Evolutionary conservation across 2,113 vertebrate species (phyloP), one percentile per base, ranked within the genome.

Genomic region (Semnornis frantzii): DNA sequence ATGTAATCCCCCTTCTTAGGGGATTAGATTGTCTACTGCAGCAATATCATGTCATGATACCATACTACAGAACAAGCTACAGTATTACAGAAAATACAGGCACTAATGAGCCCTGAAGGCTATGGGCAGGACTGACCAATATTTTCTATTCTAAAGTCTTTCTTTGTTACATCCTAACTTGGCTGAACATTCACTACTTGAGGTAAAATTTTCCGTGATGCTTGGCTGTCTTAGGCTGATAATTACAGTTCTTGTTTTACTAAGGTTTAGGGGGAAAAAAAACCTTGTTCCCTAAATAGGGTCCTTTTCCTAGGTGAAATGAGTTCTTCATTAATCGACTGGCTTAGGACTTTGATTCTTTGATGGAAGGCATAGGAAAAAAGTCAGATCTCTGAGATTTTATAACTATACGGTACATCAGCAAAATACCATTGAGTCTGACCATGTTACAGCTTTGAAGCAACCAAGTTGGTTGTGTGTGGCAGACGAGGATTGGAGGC

Each of bases 171-270:
- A 74, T 30, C 69, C 16, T 5, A 37, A 85, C 42, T 75, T 94
- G 87, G 79, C 85, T 83, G 80, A 83, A 88, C 93, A 81, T 73
- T 87, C 72, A 89, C 72, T 48, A 74, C 87, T 92, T 63, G 82
- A 94, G 91, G 87, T 95, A 87, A 90, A 90, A 83, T 86, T 94
- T 95, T 96, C 95, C 87, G 68, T 65, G 62, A 87, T 87, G 76
- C 54, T 77, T 81, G 79, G 75, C 82, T 68, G 28, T 91, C 68
- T 87, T 33, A 15, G 57, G 64, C 87, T 95, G 71, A 76, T 82
- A 91, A 90, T 91, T 90, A 64, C 3, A 2, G 60, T 52, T 69
- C 82, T 93, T 91, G 79, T 82, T 94, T 92, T 91, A 33, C 60
- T 71, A 92, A 85, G 76, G 91, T 96, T 94, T 50, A 93, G 44